These are phyloP conservation scores for Eupsittula cactorum DNA, from an alignment of 2,113 vertebrate genomes.

Conservation along the genomic window DNA sequence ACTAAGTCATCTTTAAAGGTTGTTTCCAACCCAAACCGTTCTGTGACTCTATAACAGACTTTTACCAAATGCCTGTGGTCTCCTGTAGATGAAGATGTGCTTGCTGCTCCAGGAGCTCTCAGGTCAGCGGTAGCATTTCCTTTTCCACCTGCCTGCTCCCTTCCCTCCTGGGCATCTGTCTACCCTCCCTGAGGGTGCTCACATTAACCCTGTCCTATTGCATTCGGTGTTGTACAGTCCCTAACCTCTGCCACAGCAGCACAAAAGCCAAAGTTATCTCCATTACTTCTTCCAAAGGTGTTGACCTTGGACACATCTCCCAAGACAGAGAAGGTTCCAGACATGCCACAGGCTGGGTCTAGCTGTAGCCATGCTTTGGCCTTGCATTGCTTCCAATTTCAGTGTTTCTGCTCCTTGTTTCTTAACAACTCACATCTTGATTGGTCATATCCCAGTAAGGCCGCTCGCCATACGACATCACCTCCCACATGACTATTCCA, in stretches of 20 bases:
- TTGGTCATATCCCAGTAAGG: constrained; percentile 89
- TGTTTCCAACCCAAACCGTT: not conserved
- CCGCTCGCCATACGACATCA: constrained; percentile 83
- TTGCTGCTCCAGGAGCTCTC: not conserved
- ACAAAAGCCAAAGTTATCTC: not conserved
- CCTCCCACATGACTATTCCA: constrained; percentile 85
- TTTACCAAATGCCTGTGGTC: not conserved
- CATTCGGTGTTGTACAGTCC: not conserved
- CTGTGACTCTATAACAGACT: not conserved
- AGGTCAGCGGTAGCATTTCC: not conserved
- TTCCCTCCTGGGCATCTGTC: not conserved
- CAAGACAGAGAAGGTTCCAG: not conserved
- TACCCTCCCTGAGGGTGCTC: not conserved
- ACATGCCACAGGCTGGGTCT: not conserved
- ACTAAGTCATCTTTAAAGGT: not conserved
- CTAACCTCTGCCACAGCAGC: not conserved
- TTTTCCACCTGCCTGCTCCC: not conserved
- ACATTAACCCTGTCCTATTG: not conserved
- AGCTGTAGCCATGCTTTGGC: not conserved
- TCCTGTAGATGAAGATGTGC: not conserved
- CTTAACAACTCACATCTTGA: constrained; percentile 78
- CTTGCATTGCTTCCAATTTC: not conserved
- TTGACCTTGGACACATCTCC: not conserved
- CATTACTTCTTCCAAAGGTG: not conserved
- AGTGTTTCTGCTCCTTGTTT: not conserved